Evolutionary conservation across 2,888 invertebrate genomes (phyloP), one percentile per base, ranked within the genome.

Genomic region (Byasa hedistus): DNA sequence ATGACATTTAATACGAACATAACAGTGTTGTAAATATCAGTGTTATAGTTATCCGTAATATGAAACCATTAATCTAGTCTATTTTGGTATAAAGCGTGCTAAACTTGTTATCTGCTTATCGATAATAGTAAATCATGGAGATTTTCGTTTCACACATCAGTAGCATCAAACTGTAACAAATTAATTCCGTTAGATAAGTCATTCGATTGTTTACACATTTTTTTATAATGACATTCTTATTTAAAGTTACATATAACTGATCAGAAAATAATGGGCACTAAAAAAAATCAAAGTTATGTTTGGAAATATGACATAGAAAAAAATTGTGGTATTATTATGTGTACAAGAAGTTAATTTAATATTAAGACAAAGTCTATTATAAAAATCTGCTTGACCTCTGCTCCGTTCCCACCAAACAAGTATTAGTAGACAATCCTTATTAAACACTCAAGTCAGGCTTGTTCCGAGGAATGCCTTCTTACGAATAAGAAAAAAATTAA

Each of bases 361-460:
- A 4, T 22, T 15, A 23, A 39, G 56, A 7, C n/a, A 24, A n/a
- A 58, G 36, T 57, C 52, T 7, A 19, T 23, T 22, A 21, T 32
- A 32, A 32, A 19, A 62, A 51, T 10, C 23, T 17, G 57, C 10
- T n/a, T 22, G 64, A 23, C 12, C 44, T 39, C 23, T n/a, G 55
- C 4, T 60, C 1, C 21, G 17, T 63, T 62, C 66, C 58, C 66
- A 63, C 36, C 23, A 36, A n/a, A 19, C 52, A 52, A 32, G 32
- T 44, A 57, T 32, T 21, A 36, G 3, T 57, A 52, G 61, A 61
- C 62, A 36, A 54, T 27, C 44, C 54, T 62, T 55, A 66, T 59
- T 59, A 44, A 61, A 51, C 39, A 63, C 36, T 59, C 63, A 36
- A 59, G 66, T 59, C 62, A 36, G 57, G 62, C 58, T 62, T 10